Percentiles rank a stretch among this genome's conserved stretches.
Conservation (phyloP, 2,888 invertebrate genomes). For the Troglohyphantes excavatus region DNA sequence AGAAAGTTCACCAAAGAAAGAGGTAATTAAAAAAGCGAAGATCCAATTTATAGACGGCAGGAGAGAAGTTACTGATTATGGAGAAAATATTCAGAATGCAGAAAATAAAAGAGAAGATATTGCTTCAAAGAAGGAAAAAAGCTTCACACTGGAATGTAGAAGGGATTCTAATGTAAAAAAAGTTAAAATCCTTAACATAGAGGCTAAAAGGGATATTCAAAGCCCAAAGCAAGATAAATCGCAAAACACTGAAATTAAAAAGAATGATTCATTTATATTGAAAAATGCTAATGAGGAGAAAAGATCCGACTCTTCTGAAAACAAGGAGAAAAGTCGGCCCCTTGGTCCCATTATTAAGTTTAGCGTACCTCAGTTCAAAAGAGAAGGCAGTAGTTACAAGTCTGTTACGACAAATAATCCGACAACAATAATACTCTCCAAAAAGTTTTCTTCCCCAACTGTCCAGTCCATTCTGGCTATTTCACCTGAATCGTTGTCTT, state of each 20-base stretch:
- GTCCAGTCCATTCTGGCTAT: constrained; percentile 57
- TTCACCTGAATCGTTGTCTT: constrained; percentile 59
- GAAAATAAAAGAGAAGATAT: constrained; percentile 3
- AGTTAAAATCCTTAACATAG: not conserved
- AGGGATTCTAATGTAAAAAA: not conserved
- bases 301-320: not conserved
- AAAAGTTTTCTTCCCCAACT: constrained; percentile 49
- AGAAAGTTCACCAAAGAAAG: constrained; percentile 15
- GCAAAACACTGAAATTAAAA: not conserved
- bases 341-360: constrained; percentile 36
- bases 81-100: not conserved
- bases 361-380: constrained; percentile 42
- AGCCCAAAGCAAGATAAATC: not conserved
- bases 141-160: not conserved
- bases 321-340: constrained; percentile 20
- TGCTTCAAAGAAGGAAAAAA: constrained; percentile 34
- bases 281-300: constrained; percentile 10
- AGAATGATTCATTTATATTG: not conserved
- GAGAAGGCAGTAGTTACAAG: constrained; percentile 62
- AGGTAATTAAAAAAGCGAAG: constrained; percentile 21
- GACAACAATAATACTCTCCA: constrained; percentile 73
- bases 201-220: not conserved
- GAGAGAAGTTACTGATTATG: constrained; percentile 8
- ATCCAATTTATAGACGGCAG: not conserved
- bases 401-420: constrained; percentile 73